Percentiles rank a stretch among this genome's conserved stretches.
Evolutionary conservation across 1,140 invertebrate species (phyloP).

Genomic region (Drosophila malerkotliana): DNA sequence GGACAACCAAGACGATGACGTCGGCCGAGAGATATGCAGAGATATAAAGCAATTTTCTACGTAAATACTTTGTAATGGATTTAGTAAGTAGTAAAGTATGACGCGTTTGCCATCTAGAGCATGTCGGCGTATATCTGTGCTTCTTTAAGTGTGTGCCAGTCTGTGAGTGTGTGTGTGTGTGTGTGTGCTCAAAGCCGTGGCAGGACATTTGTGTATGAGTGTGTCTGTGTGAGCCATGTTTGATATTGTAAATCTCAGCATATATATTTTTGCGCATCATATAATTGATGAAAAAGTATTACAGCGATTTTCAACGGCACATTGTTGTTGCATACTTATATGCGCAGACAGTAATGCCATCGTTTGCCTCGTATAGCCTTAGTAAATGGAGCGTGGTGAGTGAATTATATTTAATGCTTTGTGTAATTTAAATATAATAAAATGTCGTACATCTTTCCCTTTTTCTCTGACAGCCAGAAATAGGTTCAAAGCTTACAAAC

Average conservation of each 20-base stretch:
- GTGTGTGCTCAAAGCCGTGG: constrained; percentile 41
- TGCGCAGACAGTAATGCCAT: constrained; percentile 40
- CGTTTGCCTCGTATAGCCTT: constrained; percentile 60
- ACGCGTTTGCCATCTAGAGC: constrained; percentile 79
- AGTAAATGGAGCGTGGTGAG: constrained; percentile 80
- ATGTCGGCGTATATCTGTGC: constrained; percentile 57
- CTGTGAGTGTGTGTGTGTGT: constrained; percentile 13
- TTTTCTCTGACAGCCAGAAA: constrained; percentile 6
- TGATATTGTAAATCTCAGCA: constrained; percentile 79
- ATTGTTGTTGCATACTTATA: constrained; percentile 49
- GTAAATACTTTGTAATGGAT: constrained; percentile 83
- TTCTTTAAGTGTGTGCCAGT: constrained; percentile 6
- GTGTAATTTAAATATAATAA: constrained; percentile 83
- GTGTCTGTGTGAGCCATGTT: constrained; percentile 54
- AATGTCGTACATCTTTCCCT: constrained; percentile 49
- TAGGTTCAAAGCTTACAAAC: constrained; percentile 32
- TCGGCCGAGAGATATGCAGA: constrained; percentile 75
- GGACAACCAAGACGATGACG: constrained; percentile 49
- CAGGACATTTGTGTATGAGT: constrained; percentile 11
- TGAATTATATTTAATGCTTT: constrained; percentile 82
- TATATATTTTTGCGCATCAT: constrained; percentile 78
- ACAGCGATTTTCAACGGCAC: constrained; percentile 76
- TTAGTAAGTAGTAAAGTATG: constrained; percentile 83
- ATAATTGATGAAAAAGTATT: constrained; percentile 82
- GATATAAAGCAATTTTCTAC: constrained; percentile 83